A percentile compares a stretch with the other conserved stretches of the same genome.
Conservation (phyloP, 2,113 vertebrate species). For the Calidris pugnax region DNA sequence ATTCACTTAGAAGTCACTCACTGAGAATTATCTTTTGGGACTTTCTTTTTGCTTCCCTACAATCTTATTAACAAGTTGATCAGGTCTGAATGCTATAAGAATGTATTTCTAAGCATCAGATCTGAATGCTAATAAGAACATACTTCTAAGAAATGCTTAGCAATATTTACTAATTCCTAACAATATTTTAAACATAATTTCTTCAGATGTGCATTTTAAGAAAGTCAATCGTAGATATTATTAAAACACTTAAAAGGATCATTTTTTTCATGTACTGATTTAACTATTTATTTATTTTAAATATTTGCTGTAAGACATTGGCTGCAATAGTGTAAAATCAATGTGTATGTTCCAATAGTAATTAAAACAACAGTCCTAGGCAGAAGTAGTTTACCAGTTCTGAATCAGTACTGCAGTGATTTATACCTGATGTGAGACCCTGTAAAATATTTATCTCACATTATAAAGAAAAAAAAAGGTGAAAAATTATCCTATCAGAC, state of each 20-base stretch:
- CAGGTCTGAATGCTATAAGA: background rate
- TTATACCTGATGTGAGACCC: background rate
- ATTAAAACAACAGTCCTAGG: background rate
- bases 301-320: background rate
- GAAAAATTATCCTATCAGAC: background rate
- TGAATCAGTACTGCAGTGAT: background rate
- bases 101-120: background rate
- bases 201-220: background rate
- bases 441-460: background rate
- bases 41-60: background rate
- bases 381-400: background rate
- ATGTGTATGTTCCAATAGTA: background rate
- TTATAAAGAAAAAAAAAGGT: background rate
- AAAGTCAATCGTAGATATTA: background rate
- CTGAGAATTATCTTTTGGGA: background rate
- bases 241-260: background rate
- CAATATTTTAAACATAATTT: background rate
- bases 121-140: background rate
- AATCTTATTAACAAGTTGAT: background rate
- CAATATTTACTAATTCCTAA: background rate
- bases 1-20: background rate
- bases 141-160: background rate
- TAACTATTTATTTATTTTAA: background rate
- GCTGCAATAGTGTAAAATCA: background rate
- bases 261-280: background rate